Conservation (phyloP, 2,888 invertebrate genomes). For the Marasmarcha lunaedactyla region DNA sequence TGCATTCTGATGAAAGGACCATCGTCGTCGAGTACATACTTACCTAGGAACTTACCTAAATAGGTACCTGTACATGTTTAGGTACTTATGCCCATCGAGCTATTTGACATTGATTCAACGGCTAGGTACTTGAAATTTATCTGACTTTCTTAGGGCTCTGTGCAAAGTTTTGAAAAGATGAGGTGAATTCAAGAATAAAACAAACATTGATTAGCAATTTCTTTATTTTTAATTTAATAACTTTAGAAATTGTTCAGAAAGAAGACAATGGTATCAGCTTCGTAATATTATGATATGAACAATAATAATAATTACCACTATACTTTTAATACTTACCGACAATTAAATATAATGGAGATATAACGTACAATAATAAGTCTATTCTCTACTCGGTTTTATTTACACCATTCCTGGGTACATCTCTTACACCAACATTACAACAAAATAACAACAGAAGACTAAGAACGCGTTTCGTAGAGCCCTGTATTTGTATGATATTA, state of each 20-base stretch:
- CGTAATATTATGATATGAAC: conserved; percentile 77
- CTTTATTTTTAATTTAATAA: conserved; percentile 72
- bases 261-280: conserved; percentile 75
- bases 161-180: too few relatives aligned
- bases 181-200: conserved; percentile 39
- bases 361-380: conserved; percentile 54
- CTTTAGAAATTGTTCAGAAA: conserved; percentile 84
- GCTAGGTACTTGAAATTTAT: too few relatives aligned
- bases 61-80: too few relatives aligned
- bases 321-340: conserved; percentile 49
- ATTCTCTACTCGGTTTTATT: conserved; percentile 44
- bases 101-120: too few relatives aligned
- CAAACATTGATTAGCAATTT: conserved; percentile 61
- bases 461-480: conserved; percentile 27
- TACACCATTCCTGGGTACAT: conserved; percentile 40
- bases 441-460: conserved; percentile 34
- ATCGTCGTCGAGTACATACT: too few relatives aligned
- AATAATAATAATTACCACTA: conserved; percentile 73
- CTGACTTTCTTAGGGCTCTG: too few relatives aligned
- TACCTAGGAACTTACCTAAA: too few relatives aligned
- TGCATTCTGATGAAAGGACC: too few relatives aligned
- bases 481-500: too few relatives aligned
- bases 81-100: too few relatives aligned
- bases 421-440: conserved; percentile 23
- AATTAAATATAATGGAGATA: conserved; percentile 50